Conservation (phyloP, 2,113 vertebrate species). For the Plestiodon gilberti region DNA sequence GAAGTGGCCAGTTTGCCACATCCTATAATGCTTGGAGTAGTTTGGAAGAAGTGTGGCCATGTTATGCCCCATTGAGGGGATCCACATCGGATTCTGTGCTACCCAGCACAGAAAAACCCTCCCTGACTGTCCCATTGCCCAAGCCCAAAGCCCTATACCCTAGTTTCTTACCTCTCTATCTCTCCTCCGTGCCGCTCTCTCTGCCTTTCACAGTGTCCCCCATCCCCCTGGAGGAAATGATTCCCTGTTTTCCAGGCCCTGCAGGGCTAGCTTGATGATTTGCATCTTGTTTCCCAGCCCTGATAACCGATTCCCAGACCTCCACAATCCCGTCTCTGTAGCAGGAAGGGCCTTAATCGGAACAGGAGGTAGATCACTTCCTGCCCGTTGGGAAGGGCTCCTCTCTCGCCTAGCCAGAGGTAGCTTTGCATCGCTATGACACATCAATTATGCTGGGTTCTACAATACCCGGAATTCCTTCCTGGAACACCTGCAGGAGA, state of each 20-base stretch:
- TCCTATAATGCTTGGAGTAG: not conserved
- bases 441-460: not conserved
- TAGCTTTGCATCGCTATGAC: not conserved
- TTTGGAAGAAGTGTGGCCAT: not conserved
- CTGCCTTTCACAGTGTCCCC: not conserved
- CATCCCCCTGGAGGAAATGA: constrained; percentile 20
- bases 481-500: not conserved
- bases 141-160: not conserved
- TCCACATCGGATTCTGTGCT: not conserved
- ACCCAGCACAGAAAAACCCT: not conserved
- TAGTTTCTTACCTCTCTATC: not conserved
- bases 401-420: not conserved
- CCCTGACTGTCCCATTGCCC: not conserved
- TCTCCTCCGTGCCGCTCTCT: not conserved
- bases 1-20: not conserved
- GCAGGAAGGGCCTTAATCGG: not conserved
- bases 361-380: not conserved
- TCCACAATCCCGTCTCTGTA: too few relatives aligned
- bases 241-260: constrained; percentile 42
- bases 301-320: not conserved
- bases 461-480: not conserved
- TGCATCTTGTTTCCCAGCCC: not conserved
- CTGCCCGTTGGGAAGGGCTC: not conserved
- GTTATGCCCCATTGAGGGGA: not conserved
- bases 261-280: not conserved